These are phyloP conservation scores for Enteromius argenteus DNA, from an alignment of 2,797 vertebrate species.

Conservation along the genomic window DNA sequence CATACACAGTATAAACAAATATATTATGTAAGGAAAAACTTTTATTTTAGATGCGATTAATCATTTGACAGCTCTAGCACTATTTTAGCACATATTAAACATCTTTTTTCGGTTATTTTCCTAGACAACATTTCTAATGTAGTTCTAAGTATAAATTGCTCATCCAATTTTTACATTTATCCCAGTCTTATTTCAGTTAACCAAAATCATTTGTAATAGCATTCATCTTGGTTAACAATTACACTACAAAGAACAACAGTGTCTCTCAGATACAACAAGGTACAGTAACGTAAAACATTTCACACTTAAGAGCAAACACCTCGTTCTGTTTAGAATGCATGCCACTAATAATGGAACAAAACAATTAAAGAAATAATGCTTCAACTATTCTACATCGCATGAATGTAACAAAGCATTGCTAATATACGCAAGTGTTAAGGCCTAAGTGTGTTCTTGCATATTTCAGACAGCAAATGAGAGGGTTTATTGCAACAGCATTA, in stretches of 20 bases:
- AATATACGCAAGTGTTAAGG: not conserved
- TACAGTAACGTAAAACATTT: not conserved
- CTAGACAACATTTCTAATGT: not conserved
- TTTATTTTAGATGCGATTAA: too few relatives aligned
- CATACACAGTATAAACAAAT: too few relatives aligned
- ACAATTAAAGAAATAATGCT: not conserved
- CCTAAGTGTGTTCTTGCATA: slow-evolving; percentile 67
- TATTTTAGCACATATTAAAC: too few relatives aligned
- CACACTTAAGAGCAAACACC: not conserved
- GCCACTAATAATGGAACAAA: not conserved
- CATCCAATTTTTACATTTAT: not conserved
- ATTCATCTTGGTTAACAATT: not conserved
- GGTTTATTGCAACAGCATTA: slow-evolving; percentile 64
- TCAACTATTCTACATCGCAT: not conserved
- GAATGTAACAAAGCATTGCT: not conserved
- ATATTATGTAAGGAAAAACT: too few relatives aligned
- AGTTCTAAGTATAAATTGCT: not conserved
- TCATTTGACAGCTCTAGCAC: too few relatives aligned
- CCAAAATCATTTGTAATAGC: not conserved
- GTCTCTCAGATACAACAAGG: not conserved
- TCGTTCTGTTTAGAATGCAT: not conserved
- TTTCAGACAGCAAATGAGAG: slow-evolving; percentile 71
- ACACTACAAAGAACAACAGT: too few relatives aligned
- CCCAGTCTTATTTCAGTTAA: not conserved
- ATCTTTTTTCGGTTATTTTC: too few relatives aligned